Base-by-base conservation (phyloP, 2,888 invertebrate species). In the Pandemis cinnamomeana region DNA sequence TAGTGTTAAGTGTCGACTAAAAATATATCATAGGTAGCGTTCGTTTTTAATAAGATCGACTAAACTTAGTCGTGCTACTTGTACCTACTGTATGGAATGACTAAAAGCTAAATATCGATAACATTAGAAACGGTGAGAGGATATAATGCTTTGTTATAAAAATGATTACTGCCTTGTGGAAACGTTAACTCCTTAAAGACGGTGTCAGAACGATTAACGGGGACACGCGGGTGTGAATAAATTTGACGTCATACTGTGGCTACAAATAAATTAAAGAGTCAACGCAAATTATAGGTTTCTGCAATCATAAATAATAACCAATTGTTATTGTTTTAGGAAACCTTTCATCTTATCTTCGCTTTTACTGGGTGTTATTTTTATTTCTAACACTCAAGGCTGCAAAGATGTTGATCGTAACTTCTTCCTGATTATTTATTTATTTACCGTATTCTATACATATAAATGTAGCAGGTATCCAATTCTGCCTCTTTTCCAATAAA, bases 401-500 rank as follows among this genome's bases (percentile, higher is more conserved):
- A 68, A 73, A 69, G 64, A 69, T 46, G 20, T 51, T 64, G 51
- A 64, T 72, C 36, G 46, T 66, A 66, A 66, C 51, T 66, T 66
- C 36, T 66, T 51, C 36, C n/a, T 48, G 36, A 66, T 72, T 68
- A 63, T 72, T 63, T 68, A 70, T 64, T 55, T 58, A 46, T 11
- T 44, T 46, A 46, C 41, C 10, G 67, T 53, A 42, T 46, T 44
- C 7, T 61, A 15, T 64, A 60, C 46, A 41, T 55, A 36, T 67
- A 63, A 46, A 53, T n/a, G 73, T 74, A 70, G 67, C 70, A 66
- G 70, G 73, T 74, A 66, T 70, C 66, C 13, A 58, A 20, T 20
- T 53, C 36, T 44, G 61, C 75, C 77, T 77, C 71, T 78, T 79
- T 58, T 76, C 74, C 69, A 72, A 72, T 76, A 75, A 78, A 78